Percentiles rank a stretch among this genome's conserved stretches.
These are phyloP conservation scores for Mormyrus proboscirostris DNA, from an alignment of 2,797 vertebrate species.

Conservation along the genomic window DNA sequence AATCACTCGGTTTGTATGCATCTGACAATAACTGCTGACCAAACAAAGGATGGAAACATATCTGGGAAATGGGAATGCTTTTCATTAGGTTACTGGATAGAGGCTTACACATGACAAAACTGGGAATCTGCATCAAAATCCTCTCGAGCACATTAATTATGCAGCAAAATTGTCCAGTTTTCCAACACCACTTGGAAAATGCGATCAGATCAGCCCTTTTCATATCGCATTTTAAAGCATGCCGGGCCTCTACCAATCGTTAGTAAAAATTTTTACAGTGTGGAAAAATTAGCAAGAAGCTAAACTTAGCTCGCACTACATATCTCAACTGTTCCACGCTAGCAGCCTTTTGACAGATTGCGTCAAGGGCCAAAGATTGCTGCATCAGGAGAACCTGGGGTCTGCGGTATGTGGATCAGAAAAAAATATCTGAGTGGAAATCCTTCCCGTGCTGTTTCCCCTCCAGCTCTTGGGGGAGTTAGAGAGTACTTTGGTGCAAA, in stretches of 20 bases:
- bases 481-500: constrained; percentile 34
- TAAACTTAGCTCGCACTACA: background rate
- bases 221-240: background rate
- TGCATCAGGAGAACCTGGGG: background rate
- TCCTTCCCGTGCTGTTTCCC: constrained; percentile 23
- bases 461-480: constrained; percentile 41
- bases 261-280: background rate
- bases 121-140: background rate
- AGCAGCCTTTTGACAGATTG: background rate
- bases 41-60: background rate
- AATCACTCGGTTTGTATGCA: background rate
- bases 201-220: background rate
- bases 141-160: background rate
- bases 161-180: background rate
- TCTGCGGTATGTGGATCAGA: constrained; percentile 19
- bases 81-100: background rate
- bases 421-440: constrained; percentile 31
- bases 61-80: background rate
- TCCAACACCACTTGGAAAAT: background rate
- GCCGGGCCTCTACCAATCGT: background rate
- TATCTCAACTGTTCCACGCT: background rate
- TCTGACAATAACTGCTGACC: background rate
- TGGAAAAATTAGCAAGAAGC: background rate
- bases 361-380: constrained; percentile 17
- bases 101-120: background rate